These are phyloP conservation scores for Mastomys natalensis DNA, from an alignment of 2,113 vertebrate genomes.

Conservation along the genomic window DNA sequence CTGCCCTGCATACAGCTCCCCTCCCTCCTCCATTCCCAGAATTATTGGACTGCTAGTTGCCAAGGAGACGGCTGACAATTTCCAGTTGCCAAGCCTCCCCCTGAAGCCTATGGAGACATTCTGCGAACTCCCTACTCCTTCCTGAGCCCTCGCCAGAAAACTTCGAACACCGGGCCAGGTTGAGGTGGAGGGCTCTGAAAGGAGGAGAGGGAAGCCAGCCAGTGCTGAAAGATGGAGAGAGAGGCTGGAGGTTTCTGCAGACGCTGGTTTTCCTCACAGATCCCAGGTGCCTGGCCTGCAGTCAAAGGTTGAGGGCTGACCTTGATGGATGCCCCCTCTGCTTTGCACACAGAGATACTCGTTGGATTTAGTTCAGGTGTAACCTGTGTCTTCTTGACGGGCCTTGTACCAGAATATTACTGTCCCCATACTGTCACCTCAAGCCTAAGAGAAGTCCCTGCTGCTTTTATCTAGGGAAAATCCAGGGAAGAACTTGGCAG, in stretches of 20 bases:
- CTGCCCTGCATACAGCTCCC: conserved; percentile 12
- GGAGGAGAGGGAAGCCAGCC: background rate
- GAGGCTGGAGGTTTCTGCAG: background rate
- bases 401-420: background rate
- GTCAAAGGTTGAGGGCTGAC: background rate
- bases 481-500: background rate
- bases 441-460: background rate
- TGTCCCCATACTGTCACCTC: background rate
- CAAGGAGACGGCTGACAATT: conserved; percentile 75
- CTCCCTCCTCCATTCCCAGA: conserved; percentile 69
- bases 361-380: background rate
- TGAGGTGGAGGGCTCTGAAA: background rate
- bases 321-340: background rate
- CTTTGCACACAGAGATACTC: background rate
- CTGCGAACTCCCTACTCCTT: conserved; percentile 69
- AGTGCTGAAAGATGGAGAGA: background rate
- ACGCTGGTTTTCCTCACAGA: background rate
- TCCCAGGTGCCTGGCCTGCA: background rate
- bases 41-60: conserved; percentile 79
- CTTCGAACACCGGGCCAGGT: conserved; percentile 43
- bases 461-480: background rate
- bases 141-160: conserved; percentile 65
- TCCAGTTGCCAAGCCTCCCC: conserved; percentile 76
- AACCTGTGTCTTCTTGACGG: background rate
- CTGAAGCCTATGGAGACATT: conserved; percentile 70